phyloP scores from a whole-genome alignment of 2,113 vertebrate genomes.

The Ascaphus truei region DNA sequence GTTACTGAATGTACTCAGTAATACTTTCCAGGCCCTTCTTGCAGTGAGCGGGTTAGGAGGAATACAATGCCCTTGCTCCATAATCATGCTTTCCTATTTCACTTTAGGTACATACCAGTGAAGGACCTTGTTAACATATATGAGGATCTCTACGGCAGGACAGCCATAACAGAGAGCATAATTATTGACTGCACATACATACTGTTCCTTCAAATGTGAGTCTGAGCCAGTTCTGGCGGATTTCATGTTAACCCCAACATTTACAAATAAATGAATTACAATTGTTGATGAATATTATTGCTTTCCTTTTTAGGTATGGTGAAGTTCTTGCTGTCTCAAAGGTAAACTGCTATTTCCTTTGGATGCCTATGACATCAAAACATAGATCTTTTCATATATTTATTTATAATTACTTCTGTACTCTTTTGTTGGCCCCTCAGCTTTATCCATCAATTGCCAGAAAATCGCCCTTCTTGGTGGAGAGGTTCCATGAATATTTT shows the following conservation, averaged over 20 bases:
- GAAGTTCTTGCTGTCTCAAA: conserved; percentile 61
- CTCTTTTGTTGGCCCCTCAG: conserved; percentile 45
- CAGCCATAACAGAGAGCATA: conserved; percentile 52
- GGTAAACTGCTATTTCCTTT: conserved; percentile 42
- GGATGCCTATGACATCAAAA: not conserved
- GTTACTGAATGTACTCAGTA: too few relatives aligned
- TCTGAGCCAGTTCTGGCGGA: not conserved
- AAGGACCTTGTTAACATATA: conserved; percentile 67
- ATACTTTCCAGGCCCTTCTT: too few relatives aligned
- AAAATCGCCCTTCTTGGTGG: conserved; percentile 69
- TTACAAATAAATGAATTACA: too few relatives aligned
- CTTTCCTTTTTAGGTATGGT: conserved; percentile 53
- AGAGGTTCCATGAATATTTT: conserved; percentile 72
- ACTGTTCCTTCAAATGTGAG: conserved; percentile 66
- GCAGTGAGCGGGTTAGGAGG: too few relatives aligned
- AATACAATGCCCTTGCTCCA: too few relatives aligned
- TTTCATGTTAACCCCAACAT: too few relatives aligned
- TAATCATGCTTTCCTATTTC: not conserved
- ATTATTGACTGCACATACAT: conserved; percentile 62
- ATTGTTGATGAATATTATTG: too few relatives aligned
- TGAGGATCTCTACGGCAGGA: conserved; percentile 54
- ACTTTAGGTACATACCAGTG: conserved; percentile 66
- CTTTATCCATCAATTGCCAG: conserved; percentile 59
- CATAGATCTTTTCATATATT: not conserved
- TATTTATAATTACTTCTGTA: too few relatives aligned